Evolutionary conservation across 2,888 invertebrate species (phyloP), one percentile per base, ranked within the genome.

Genomic region (Tridacna gigas): DNA sequence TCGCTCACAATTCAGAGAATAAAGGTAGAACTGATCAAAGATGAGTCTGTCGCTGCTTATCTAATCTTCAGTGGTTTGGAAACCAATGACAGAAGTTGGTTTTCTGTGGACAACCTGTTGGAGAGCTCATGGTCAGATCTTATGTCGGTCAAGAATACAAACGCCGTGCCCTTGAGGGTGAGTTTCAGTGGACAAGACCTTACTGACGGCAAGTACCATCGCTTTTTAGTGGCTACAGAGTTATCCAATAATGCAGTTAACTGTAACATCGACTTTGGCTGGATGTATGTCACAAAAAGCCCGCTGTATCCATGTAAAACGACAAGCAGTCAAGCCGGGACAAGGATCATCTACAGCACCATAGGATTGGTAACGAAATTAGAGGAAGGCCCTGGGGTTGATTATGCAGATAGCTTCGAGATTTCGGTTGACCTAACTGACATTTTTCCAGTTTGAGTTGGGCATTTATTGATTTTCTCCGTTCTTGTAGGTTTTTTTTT

Each of bases 61-160:
- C 22, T 71, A 51, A 71, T 71, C 15, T 71, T 71, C 71, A 51
- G 48, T 26, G 71, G 71, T 15, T 5, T 22, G 12, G 51, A 20
- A 12, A 51, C 51, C 3, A 45, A 71, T 26, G 71, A 71, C n/a
- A 71, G 15, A 47, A 22, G 47, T 15, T 71, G 71, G 71, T 51
- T 71, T 22, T 48, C 71, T 5, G 2, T 22, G 7, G 26, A 51
- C 7, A 48, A 51, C 15, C 26, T 71, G 25, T 26, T 25, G 51
- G 45, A 71, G 11, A 71, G 71, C 25, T 71, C 71, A n/a, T 71
- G 71, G 71, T 2, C 18, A 3, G 71, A 71, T 51, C 71, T 71
- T 9, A 71, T 51, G 51, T 22, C n/a, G 12, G 51, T 22, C 3
- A 71, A 51, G 47, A 13, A 51, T 13, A 22, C 20, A 15, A 9